Percentiles rank a stretch among this genome's conserved stretches.
These are phyloP conservation scores for Girardia tigrina DNA, from an alignment of 2,888 invertebrate species.

Conservation along the genomic window DNA sequence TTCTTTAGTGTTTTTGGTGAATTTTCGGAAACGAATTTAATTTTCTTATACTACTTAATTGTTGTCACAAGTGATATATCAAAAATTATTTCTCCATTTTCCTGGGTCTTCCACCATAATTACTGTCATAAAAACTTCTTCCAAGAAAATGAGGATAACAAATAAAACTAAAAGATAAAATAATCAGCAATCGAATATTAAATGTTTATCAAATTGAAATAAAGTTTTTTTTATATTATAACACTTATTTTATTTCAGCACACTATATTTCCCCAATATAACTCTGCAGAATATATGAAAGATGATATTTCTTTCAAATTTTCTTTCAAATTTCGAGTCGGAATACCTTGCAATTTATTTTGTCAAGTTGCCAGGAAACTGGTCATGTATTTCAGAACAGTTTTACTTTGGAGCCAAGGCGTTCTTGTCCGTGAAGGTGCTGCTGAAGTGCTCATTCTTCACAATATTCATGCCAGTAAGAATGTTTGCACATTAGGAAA, in stretches of 20 bases:
- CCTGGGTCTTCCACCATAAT: too few species aligned
- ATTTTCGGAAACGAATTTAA: too few species aligned
- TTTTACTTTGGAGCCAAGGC: constrained; percentile 32
- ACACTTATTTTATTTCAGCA: constrained; percentile 11
- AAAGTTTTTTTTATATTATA: too few species aligned
- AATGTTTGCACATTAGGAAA: too few species aligned
- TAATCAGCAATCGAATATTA: background rate
- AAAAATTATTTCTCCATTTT: too few species aligned
- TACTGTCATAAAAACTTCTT: too few species aligned
- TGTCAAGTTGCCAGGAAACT: constrained; percentile 27
- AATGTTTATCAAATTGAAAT: background rate
- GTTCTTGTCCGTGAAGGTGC: constrained; percentile 26
- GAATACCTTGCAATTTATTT: constrained; percentile 36
- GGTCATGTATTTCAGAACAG: background rate
- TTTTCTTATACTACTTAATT: too few species aligned
- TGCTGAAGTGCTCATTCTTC: constrained; percentile 32
- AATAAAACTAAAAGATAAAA: background rate
- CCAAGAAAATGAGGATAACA: background rate
- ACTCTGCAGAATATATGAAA: constrained; percentile 7
- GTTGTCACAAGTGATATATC: too few species aligned
- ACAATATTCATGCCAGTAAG: constrained; percentile 36
- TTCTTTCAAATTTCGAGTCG: constrained; percentile 37
- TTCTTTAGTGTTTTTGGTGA: too few species aligned
- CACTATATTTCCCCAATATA: constrained; percentile 26
- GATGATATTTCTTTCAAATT: constrained; percentile 33